Conservation (phyloP, 2,113 vertebrate species). For the Dromas ardeola region DNA sequence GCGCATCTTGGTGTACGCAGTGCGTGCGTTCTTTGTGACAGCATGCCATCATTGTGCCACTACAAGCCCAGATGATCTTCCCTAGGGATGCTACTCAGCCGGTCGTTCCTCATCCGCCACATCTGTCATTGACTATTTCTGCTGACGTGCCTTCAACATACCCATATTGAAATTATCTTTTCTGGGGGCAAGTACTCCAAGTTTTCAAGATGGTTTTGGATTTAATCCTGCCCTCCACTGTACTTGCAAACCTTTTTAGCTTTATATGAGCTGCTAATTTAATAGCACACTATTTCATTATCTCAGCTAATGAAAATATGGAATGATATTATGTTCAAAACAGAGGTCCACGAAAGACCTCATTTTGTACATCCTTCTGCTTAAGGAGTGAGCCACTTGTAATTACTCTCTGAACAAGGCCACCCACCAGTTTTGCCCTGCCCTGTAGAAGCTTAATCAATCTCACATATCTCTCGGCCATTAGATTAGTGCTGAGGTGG, state of each 20-base stretch:
- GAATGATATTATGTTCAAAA: background rate
- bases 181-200: background rate
- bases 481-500: background rate
- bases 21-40: rapidly evolving
- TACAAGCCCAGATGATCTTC: background rate
- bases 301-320: background rate
- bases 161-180: background rate
- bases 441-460: background rate
- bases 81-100: background rate
- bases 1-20: rapidly evolving
- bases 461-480: background rate
- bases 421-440: background rate
- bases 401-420: background rate
- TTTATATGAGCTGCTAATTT: background rate
- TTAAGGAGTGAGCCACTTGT: background rate
- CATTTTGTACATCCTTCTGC: background rate
- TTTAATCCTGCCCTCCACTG: background rate
- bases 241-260: background rate
- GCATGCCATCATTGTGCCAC: background rate
- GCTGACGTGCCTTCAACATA: background rate
- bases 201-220: background rate
- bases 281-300: background rate
- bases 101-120: background rate
- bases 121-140: background rate
- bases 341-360: background rate